These are phyloP conservation scores for Maccullochella peelii DNA, from an alignment of 2,113 vertebrate species.

Conservation along the genomic window DNA sequence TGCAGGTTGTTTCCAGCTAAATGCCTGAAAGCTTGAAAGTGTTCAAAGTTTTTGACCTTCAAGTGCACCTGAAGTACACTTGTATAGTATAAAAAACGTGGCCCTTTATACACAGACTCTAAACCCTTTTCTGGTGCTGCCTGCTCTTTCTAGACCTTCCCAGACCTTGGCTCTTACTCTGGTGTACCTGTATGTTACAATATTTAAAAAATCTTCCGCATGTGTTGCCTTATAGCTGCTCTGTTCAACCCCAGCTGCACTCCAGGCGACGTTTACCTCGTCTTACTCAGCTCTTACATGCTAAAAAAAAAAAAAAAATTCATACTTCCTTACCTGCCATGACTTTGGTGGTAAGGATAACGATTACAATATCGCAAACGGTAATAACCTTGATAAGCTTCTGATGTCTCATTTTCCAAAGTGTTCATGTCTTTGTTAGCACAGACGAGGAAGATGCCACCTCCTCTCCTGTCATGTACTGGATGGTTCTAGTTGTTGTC, in stretches of 20 bases:
- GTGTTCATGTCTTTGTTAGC: not conserved
- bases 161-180: slow-evolving; percentile 33
- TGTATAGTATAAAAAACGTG: not conserved
- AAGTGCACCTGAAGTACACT: slow-evolving; percentile 1
- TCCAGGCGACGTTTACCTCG: slow-evolving; percentile 37
- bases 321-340: slow-evolving; percentile 7
- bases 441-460: slow-evolving; percentile 15
- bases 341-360: slow-evolving; percentile 24
- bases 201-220: slow-evolving; percentile 57
- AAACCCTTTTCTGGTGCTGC: not conserved
- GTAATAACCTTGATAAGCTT: slow-evolving; percentile 24
- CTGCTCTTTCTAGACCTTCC: slow-evolving; percentile 38
- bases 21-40: slow-evolving; percentile 7
- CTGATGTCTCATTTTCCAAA: slow-evolving; percentile 3
- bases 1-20: slow-evolving; percentile 1
- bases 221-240: slow-evolving; percentile 77
- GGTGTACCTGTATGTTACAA: slow-evolving; percentile 48
- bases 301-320: not conserved
- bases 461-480: slow-evolving; percentile 55
- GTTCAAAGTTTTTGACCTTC: slow-evolving; percentile 16
- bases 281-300: slow-evolving; percentile 19
- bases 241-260: slow-evolving; percentile 40
- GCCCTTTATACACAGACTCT: slow-evolving; percentile 4
- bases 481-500: slow-evolving; percentile 63
- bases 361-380: not conserved